Evolutionary conservation across 1,140 invertebrate genomes (phyloP).

Genomic region (Drosophila cardini): DNA sequence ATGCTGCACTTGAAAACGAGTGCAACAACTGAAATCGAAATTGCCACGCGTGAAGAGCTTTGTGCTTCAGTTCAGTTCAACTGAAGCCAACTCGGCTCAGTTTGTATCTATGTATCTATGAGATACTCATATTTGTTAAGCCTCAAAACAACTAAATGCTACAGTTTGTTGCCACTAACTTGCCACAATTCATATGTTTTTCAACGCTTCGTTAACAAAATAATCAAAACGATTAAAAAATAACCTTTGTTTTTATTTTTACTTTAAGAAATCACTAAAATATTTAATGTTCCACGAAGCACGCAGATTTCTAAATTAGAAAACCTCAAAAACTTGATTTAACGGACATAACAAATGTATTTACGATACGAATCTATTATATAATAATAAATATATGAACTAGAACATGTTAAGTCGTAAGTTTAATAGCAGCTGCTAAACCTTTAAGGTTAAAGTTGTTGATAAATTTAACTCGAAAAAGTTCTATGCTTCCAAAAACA

Average conservation of each 20-base stretch:
- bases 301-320: slow-evolving; percentile 46
- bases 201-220: slow-evolving; percentile 74
- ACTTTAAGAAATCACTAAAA: slow-evolving; percentile 64
- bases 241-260: slow-evolving; percentile 54
- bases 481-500: too few relatives aligned
- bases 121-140: slow-evolving; percentile 58
- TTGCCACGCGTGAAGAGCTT: slow-evolving; percentile 70
- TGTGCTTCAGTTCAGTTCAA: slow-evolving; percentile 1
- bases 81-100: neutral
- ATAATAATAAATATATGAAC: slow-evolving; percentile 21
- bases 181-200: slow-evolving; percentile 44
- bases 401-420: slow-evolving; percentile 20
- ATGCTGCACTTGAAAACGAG: slow-evolving; percentile 75
- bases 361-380: slow-evolving; percentile 22
- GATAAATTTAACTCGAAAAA: too few relatives aligned
- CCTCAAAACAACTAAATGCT: slow-evolving; percentile 31
- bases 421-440: neutral
- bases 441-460: neutral
- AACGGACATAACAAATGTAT: slow-evolving; percentile 53
- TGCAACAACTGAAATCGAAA: slow-evolving; percentile 32
- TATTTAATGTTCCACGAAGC: slow-evolving; percentile 69
- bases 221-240: slow-evolving; percentile 50
- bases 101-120: slow-evolving; percentile 45
- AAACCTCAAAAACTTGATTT: slow-evolving; percentile 55
- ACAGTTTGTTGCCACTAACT: slow-evolving; percentile 76